Evolutionary conservation across 2,797 vertebrate genomes (phyloP), one percentile per base, ranked within the genome.

Genomic region (Amblyopsis hoosieri): DNA sequence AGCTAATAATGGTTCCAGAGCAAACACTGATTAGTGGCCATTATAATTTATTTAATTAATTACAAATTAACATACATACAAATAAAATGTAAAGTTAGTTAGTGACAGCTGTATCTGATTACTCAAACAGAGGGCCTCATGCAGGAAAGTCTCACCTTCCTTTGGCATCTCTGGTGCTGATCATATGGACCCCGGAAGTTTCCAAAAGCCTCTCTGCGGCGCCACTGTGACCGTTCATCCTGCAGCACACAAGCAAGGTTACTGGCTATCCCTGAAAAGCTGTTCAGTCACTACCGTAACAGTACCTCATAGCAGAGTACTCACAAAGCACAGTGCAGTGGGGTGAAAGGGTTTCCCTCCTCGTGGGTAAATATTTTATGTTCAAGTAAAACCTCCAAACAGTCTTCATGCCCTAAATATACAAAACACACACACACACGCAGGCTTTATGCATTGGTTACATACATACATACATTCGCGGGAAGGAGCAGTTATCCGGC

Each of bases 311-410:
- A 11, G n/a, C 2, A 67, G 65, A 46, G 47, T 42, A 95, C 97
- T 97, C 90, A 99, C 97, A 99, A 95, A 94, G 97, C 97, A 96
- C 97, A 99, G 95, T 99, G 97, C 94, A 99, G 95, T 85, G 97
- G 96, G 86, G 95, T 97, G 90, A 98, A 99, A 87, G 95, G 92
- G 75, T 98, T 98, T 93, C 95, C 96, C 91, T 98, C 96, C 82
- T 96, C 91, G 88, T 96, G 95, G 57, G 94, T 93, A 89, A 95
- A 95, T 53, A 93, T 94, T 93, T 97, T 97, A 86, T 96, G 94
- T 96, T 99, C 96, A 97, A 99, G 95, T 97, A 99, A 95, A 95
- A 97, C 93, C 93, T 98, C 95, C 89, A 99, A 96, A 97, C 97
- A 98, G 93, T 98, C 95, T 95, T 96, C 96, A 72, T 98, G 96